Conservation (phyloP, 2,113 vertebrate species). For the human region GRCh38 chr7:112986501-112987000, state of each 20-base stretch:
- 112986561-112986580: neutral
- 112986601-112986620: neutral
- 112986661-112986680: neutral
- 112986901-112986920: neutral
- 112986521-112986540: neutral
- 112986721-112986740: neutral
- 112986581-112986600: neutral
- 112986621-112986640: neutral
- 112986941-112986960: neutral
- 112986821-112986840: neutral
- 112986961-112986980: neutral
- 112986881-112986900: neutral
- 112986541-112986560: neutral
- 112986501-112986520: neutral
- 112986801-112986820: neutral
- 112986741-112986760: neutral
- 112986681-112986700: neutral
- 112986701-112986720: neutral
- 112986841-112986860: neutral
- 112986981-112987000: neutral
- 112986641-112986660: neutral
- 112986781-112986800: neutral
- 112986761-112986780: neutral
- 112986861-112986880: neutral
- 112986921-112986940: neutral